Percentiles rank a stretch among this genome's conserved stretches.
These are phyloP conservation scores for Drosophila meridiana DNA, from an alignment of 2,888 invertebrate genomes.

Conservation along the genomic window DNA sequence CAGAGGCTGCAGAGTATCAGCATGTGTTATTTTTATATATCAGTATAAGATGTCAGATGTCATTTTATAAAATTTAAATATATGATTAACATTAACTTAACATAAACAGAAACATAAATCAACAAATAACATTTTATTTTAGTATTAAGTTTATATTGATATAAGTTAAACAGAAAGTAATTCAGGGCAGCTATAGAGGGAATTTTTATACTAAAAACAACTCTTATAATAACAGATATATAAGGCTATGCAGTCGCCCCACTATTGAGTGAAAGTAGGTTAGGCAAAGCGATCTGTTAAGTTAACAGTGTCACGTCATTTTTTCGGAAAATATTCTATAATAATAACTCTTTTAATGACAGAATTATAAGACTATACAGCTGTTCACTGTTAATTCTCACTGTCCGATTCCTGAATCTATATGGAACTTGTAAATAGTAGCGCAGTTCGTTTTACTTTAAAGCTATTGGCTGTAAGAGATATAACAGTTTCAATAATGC, in stretches of 20 bases:
- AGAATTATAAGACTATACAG: background rate
- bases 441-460: no score
- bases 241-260: background rate
- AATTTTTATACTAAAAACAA: no score
- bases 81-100: background rate
- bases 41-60: background rate
- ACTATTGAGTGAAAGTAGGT: background rate
- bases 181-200: background rate
- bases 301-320: no score
- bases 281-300: no score
- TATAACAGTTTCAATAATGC: no score
- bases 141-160: background rate
- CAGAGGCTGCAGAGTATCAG: background rate
- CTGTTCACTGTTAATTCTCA: no score
- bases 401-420: no score
- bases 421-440: no score
- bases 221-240: background rate
- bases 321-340: no score
- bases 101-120: background rate
- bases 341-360: background rate
- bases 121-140: background rate
- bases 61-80: no score
- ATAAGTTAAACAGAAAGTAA: background rate
- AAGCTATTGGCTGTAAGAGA: no score
- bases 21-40: no score